Evolutionary conservation across 2,797 vertebrate species (phyloP).

Genomic region (Artibeus jamaicensis): DNA sequence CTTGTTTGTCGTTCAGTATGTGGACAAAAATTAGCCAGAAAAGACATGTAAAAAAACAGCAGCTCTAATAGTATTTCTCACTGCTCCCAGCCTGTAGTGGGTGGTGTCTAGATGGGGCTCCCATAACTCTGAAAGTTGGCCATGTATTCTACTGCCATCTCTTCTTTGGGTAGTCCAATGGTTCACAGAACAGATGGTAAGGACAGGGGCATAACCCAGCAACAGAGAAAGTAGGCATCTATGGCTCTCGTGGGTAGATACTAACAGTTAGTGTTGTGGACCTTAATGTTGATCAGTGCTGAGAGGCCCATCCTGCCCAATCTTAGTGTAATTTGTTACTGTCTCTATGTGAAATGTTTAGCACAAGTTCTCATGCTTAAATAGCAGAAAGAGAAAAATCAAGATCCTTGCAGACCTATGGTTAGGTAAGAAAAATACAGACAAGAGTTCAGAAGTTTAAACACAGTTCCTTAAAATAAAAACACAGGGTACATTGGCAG

Average conservation of each 20-base stretch:
- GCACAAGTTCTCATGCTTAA: neutral
- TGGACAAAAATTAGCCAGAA: neutral
- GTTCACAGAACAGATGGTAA: neutral
- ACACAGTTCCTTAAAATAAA: neutral
- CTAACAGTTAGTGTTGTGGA: neutral
- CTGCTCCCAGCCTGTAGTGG: neutral
- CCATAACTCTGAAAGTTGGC: neutral
- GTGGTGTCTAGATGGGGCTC: neutral
- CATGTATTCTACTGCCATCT: neutral
- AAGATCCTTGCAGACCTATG: neutral
- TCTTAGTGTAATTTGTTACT: rapidly evolving
- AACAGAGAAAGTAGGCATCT: neutral
- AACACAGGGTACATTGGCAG: neutral
- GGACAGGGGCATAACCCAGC: neutral
- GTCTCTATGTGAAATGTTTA: neutral
- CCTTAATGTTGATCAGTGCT: neutral
- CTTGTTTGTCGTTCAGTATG: neutral
- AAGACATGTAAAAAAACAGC: rapidly evolving
- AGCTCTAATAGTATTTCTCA: neutral
- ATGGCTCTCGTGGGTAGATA: neutral
- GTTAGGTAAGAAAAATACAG: neutral
- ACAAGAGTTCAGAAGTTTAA: neutral
- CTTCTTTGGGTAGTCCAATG: neutral
- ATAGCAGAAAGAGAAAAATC: neutral
- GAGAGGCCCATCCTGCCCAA: neutral